Conservation (phyloP, 2,113 vertebrate genomes). For the Arvicanthis niloticus region DNA sequence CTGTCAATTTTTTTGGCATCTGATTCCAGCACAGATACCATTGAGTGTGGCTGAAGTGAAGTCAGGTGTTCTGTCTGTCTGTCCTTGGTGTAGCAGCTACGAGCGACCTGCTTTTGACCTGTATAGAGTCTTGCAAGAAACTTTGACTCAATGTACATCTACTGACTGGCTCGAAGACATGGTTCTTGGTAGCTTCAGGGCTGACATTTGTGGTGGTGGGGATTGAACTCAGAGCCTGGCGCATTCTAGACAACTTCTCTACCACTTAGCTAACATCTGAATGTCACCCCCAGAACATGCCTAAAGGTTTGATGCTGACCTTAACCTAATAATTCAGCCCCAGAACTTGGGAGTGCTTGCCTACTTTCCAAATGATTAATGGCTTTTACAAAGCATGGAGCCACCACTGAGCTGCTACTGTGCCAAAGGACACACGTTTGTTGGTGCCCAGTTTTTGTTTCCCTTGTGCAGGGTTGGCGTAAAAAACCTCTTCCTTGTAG, state of each 20-base stretch:
- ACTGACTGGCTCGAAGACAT: neutral
- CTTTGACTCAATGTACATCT: neutral
- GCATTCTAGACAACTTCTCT: neutral
- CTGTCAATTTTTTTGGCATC: neutral
- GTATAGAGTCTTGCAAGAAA: neutral
- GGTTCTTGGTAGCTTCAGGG: constrained; percentile 11
- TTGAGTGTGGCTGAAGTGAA: neutral
- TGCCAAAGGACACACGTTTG: constrained; percentile 52
- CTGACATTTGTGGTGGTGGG: neutral
- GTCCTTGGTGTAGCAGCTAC: neutral
- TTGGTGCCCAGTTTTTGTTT: neutral
- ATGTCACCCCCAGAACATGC: constrained; percentile 22
- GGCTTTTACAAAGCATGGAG: neutral
- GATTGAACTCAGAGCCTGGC: neutral
- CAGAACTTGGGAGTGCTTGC: neutral
- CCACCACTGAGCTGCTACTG: neutral
- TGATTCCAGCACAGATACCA: neutral
- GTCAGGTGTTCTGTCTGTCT: neutral
- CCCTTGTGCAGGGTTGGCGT: neutral
- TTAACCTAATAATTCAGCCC: neutral
- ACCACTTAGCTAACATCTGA: neutral
- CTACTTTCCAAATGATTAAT: neutral
- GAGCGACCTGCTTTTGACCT: neutral
- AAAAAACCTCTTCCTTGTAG: constrained; percentile 4
- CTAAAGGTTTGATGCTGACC: neutral